Conservation (phyloP, 2,797 vertebrate species). For the Alcedo quadribrachys region DNA sequence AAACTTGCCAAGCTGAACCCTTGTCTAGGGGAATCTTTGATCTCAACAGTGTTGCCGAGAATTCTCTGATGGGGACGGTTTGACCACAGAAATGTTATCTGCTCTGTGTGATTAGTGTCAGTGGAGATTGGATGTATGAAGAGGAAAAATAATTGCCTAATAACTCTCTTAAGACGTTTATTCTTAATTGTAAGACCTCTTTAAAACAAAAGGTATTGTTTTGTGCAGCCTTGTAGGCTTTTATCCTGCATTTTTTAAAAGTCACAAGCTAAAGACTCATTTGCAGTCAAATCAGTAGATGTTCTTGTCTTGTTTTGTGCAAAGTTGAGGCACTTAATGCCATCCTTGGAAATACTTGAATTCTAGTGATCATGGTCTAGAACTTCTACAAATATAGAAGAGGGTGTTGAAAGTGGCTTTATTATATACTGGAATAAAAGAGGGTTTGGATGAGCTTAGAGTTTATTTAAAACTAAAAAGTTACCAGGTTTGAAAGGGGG, state of each 20-base stretch:
- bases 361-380: not conserved
- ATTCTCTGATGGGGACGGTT: not conserved
- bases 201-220: not conserved
- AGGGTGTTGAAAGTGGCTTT: not conserved
- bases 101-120: not conserved
- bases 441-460: not conserved
- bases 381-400: not conserved
- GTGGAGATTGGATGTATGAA: not conserved
- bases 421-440: not conserved
- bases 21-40: not conserved
- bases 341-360: not conserved
- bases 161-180: not conserved
- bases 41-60: not conserved
- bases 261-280: not conserved
- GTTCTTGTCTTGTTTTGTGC: not conserved
- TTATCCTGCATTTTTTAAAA: not conserved
- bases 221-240: not conserved
- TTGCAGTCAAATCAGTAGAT: not conserved
- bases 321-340: not conserved
- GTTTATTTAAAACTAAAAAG: not conserved
- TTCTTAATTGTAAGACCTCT: not conserved
- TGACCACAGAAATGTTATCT: not conserved
- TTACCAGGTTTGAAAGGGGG: not conserved
- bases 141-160: not conserved
- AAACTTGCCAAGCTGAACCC: not conserved